Evolutionary conservation across 37 sponge, comb jelly and placozoan species (phyloP), one percentile per base, ranked within the genome.

Genomic region (Spongilla lacustris): DNA sequence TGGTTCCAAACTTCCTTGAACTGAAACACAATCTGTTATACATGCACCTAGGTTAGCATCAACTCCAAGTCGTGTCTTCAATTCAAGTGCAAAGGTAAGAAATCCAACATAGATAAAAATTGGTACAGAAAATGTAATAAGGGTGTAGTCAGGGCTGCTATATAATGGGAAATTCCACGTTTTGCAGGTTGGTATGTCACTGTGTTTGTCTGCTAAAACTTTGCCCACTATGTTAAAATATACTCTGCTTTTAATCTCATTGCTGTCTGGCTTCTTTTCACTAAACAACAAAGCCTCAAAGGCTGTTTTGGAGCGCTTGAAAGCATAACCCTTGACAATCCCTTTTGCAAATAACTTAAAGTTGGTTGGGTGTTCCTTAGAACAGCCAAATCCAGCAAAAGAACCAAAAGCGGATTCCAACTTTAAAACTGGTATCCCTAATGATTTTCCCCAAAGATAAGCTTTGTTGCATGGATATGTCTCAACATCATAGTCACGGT

Each of bases 361-460:
- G 34, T 36, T 31, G 28, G 32, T n/a, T 33, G 58, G 58, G 58
- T 58, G 31, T 70, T 38, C 22, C 67, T 46, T 82, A 58, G 58
- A 58, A 58, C 58, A 58, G 58, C 58, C 58, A 28, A 75, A 68
- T 31, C 91, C 91, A 75, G 67, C 77, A 81, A 90, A 90, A 11
- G 76, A 85, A 78, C 91, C 91, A 38, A 82, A 81, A n/a, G 83
- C 91, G 29, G 85, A 19, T 24, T 85, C 81, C 14, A 73, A 76
- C 66, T 90, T 72, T 28, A 85, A 50, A 50, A 85, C 80, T 22
- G 33, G 37, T 50, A 81, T 75, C 27, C 91, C 91, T 81, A 85
- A 76, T 37, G 79, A 85, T 71, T 90, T 85, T 21, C 91, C 86
- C 85, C 86, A 90, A 17, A 90, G 81, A 78, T 90, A 90, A 21